These are phyloP conservation scores for Troides oblongomaculatus DNA, from an alignment of 2,888 invertebrate species.

Conservation along the genomic window DNA sequence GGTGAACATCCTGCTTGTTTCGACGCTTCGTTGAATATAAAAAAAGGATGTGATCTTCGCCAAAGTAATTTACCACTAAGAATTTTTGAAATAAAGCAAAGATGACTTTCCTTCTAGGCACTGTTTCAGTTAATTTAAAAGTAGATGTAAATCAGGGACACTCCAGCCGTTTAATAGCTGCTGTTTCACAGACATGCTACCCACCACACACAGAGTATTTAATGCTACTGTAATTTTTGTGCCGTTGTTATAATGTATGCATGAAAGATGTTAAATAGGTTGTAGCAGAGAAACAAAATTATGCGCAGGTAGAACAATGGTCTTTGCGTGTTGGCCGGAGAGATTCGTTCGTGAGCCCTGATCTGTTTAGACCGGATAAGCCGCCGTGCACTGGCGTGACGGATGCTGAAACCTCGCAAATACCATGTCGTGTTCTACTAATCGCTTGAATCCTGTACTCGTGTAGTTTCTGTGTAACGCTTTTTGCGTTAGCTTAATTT, in stretches of 20 bases:
- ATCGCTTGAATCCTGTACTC: constrained; percentile 29
- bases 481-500: constrained; percentile 3
- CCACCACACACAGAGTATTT: too few relatives aligned
- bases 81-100: too few relatives aligned
- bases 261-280: not conserved
- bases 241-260: not conserved
- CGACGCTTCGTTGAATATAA: too few relatives aligned
- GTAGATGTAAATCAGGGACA: too few relatives aligned
- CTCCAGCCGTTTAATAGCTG: too few relatives aligned
- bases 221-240: not conserved
- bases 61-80: too few relatives aligned
- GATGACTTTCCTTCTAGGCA: too few relatives aligned
- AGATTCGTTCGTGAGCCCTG: constrained; percentile 68
- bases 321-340: constrained; percentile 58
- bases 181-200: too few relatives aligned
- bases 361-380: constrained; percentile 73
- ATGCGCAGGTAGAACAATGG: constrained; percentile 30
- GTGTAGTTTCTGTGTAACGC: constrained; percentile 19
- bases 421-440: constrained; percentile 44
- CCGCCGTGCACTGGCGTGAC: constrained; percentile 60
- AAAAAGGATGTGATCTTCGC: too few relatives aligned
- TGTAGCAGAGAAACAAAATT: not conserved
- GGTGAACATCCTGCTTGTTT: too few relatives aligned
- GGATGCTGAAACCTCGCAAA: constrained; percentile 77
- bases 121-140: too few relatives aligned